Percentiles rank a stretch among this genome's conserved stretches.
Conservation (phyloP, 2,113 vertebrate species). For the Percina caprodes region DNA sequence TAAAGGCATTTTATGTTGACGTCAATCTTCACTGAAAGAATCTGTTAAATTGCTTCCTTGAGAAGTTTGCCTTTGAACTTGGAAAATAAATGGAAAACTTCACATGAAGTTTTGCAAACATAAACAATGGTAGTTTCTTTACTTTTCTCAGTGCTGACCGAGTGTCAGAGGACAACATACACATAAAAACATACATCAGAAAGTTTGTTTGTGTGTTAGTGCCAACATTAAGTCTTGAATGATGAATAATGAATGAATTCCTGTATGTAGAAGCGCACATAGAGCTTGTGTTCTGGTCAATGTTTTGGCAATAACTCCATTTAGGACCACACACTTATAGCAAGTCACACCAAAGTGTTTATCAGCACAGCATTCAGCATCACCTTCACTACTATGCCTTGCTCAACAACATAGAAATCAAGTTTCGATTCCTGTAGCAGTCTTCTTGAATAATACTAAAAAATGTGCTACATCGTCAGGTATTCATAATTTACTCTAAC, state of each 20-base stretch:
- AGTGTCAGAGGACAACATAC: neutral
- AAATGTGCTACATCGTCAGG: neutral
- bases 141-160: neutral
- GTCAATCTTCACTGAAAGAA: conserved; percentile 47
- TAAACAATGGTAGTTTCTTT: conserved; percentile 3
- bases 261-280: neutral
- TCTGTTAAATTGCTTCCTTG: conserved; percentile 60
- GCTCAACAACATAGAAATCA: neutral
- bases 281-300: neutral
- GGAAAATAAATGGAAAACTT: conserved; percentile 73
- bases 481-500: neutral
- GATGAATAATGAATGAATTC: neutral
- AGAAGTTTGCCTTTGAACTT: conserved; percentile 65
- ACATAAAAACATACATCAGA: neutral
- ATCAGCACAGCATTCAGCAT: neutral
- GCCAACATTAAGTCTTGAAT: neutral
- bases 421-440: neutral
- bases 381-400: neutral
- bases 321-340: neutral
- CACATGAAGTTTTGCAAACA: conserved; percentile 70
- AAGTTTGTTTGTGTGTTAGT: neutral
- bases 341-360: conserved; percentile 4
- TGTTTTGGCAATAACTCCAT: neutral
- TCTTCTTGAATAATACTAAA: neutral
- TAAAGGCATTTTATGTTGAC: conserved; percentile 58